Conservation (phyloP, 2,113 vertebrate genomes). For the Bujurquina vittata region DNA sequence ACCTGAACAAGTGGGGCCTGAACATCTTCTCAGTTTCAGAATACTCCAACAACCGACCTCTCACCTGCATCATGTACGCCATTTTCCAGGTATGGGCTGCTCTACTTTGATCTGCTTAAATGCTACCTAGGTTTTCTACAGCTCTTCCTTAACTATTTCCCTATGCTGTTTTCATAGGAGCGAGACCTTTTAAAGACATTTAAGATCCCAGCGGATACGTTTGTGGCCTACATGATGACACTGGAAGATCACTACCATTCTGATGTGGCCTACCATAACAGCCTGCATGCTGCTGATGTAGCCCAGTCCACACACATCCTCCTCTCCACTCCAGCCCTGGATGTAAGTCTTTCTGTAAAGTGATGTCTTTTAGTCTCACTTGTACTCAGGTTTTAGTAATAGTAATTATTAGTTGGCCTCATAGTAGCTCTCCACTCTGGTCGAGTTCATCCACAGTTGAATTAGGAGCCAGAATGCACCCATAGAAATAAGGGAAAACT, state of each 20-base stretch:
- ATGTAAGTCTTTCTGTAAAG: slow-evolving; percentile 82
- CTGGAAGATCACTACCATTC: slow-evolving; percentile 98
- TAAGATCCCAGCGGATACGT: slow-evolving; percentile 93
- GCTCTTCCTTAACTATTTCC: background rate
- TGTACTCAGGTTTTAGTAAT: background rate
- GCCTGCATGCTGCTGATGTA: slow-evolving; percentile 96
- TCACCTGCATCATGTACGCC: slow-evolving; percentile 98
- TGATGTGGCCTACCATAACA: slow-evolving; percentile 98
- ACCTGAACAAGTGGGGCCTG: slow-evolving; percentile 97
- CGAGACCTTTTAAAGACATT: slow-evolving; percentile 96
- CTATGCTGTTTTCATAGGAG: slow-evolving; percentile 79
- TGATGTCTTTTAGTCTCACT: background rate
- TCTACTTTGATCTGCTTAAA: accelerated
- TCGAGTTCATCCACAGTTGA: background rate
- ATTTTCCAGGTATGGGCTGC: slow-evolving; percentile 91
- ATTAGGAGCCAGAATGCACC: background rate
- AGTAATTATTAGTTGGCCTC: accelerated
- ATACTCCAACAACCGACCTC: slow-evolving; percentile 91
- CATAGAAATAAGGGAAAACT: slow-evolving; percentile 17
- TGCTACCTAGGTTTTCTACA: accelerated
- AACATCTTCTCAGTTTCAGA: slow-evolving; percentile 98
- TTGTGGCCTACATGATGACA: slow-evolving; percentile 98
- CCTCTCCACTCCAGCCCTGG: slow-evolving; percentile 94
- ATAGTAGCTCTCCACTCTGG: background rate
- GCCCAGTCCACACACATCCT: slow-evolving; percentile 98